Conservation (phyloP, 2,797 vertebrate species). For the Echeneis naucrates region DNA sequence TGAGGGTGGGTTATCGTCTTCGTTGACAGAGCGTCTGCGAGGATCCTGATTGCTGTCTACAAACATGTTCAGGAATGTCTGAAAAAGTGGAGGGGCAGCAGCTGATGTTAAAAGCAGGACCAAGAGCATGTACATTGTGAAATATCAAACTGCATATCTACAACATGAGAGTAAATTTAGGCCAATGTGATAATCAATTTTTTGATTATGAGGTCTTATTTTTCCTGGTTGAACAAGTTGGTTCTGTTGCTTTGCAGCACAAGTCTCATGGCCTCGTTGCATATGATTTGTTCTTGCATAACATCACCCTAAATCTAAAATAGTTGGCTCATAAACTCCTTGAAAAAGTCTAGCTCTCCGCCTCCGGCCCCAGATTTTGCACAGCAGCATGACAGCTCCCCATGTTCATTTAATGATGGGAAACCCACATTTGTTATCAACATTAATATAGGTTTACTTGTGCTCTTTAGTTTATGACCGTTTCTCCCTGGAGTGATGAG, state of each 20-base stretch:
- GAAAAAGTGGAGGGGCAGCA: not conserved
- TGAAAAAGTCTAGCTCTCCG: too few species aligned
- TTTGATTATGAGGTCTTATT: too few species aligned
- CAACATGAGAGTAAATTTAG: too few species aligned
- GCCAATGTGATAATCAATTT: too few species aligned
- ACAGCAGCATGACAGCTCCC: too few species aligned
- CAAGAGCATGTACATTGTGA: not conserved
- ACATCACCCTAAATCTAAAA: not conserved
- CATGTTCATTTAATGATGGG: too few species aligned
- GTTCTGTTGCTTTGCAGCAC: not conserved
- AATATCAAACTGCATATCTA: not conserved
- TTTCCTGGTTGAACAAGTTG: not conserved
- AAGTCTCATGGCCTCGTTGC: not conserved
- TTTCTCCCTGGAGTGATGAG: not conserved
- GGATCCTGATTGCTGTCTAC: slow-evolving; percentile 99
- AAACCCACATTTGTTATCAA: too few species aligned
- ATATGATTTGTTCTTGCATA: not conserved
- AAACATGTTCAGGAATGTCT: slow-evolving; percentile 99
- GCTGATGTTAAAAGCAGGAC: not conserved
- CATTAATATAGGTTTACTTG: too few species aligned
- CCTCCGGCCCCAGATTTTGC: too few species aligned
- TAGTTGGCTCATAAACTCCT: not conserved
- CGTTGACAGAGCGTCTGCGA: slow-evolving; percentile 95
- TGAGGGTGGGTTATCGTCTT: slow-evolving; percentile 98
- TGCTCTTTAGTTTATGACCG: too few species aligned